Conservation (phyloP, 2,888 invertebrate genomes). For the Euzophera pinguis region DNA sequence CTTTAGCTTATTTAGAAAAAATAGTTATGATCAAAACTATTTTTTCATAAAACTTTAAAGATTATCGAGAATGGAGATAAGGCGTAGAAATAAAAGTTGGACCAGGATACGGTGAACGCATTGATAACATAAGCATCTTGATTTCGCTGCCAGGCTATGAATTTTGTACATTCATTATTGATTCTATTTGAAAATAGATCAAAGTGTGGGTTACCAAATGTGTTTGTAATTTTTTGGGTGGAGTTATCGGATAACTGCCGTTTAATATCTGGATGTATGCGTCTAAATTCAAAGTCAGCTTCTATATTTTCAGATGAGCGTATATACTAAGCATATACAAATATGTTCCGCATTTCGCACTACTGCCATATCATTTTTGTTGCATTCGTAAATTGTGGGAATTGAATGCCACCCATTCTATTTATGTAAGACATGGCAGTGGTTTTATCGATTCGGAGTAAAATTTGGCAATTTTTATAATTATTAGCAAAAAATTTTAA, state of each 20-base stretch:
- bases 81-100: neutral
- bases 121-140: neutral
- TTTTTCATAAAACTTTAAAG: neutral
- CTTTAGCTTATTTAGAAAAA: no score
- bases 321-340: neutral
- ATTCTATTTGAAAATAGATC: no score
- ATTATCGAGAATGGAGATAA: slow-evolving; percentile 1
- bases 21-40: neutral
- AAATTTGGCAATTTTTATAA: neutral
- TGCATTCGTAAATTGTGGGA: neutral
- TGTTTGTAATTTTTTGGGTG: no score
- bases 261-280: no score
- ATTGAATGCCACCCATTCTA: neutral
- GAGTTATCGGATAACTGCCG: no score
- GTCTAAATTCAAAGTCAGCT: neutral
- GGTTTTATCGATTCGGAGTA: neutral
- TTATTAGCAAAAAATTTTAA: slow-evolving; percentile 11
- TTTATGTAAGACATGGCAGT: neutral
- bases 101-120: slow-evolving; percentile 1
- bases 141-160: neutral
- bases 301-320: neutral
- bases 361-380: neutral
- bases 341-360: neutral
- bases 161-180: no score
- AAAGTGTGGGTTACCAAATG: no score